Conservation (phyloP, 2,888 invertebrate species). For the Amblyteles armatorius region DNA sequence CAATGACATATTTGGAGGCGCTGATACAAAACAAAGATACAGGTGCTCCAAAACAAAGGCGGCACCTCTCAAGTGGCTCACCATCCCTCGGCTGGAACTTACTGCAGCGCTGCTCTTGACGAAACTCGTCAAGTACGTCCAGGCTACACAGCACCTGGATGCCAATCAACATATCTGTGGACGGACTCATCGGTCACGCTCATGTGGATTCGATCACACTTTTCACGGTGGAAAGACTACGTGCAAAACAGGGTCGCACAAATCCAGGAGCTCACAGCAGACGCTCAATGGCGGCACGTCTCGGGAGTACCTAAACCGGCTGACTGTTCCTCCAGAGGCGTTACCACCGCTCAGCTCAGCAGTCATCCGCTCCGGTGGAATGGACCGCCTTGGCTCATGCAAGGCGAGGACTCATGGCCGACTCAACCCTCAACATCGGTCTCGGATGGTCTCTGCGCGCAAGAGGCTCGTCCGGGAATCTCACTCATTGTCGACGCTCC, state of each 20-base stretch:
- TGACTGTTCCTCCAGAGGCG: too few relatives aligned
- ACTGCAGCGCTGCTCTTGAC: not conserved
- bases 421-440: not conserved
- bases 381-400: not conserved
- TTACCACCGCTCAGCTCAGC: slow-evolving; percentile 16
- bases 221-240: slow-evolving; percentile 57
- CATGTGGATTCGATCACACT: slow-evolving; percentile 22
- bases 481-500: not conserved
- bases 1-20: slow-evolving; percentile 67
- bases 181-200: slow-evolving; percentile 58
- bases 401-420: not conserved
- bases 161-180: slow-evolving; percentile 39
- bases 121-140: not conserved
- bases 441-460: not conserved
- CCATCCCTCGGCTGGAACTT: not conserved
- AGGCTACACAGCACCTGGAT: slow-evolving; percentile 1
- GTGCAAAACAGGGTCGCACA: too few relatives aligned
- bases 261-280: too few relatives aligned
- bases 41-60: slow-evolving; percentile 35
- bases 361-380: not conserved
- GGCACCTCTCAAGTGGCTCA: slow-evolving; percentile 34
- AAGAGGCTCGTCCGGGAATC: not conserved
- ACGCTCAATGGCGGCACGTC: too few relatives aligned
- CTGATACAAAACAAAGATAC: too few relatives aligned
- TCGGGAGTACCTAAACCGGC: too few relatives aligned